Base-by-base conservation (phyloP, 2,113 vertebrate genomes). In the Peucedramus taeniatus region DNA sequence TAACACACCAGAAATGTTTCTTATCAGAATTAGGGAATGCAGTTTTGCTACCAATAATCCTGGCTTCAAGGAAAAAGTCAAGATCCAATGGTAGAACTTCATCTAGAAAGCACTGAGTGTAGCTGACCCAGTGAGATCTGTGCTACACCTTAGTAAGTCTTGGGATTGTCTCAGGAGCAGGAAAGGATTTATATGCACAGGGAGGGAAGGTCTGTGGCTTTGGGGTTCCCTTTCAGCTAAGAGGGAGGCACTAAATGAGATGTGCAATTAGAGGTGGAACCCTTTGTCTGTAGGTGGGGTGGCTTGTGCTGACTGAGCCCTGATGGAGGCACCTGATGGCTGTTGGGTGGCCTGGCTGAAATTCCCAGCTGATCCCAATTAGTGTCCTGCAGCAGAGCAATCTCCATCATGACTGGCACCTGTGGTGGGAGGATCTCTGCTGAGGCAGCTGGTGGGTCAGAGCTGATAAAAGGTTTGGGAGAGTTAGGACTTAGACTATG, bases 401-500 rank as follows among this genome's bases (percentile, higher is more conserved):
- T 54, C 51, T 30, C 60, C 87, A 59, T 59, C 20, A 40, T 5
- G 1, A 5, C 7, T 31, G 27, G 26, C 66, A 89, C 31, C 77
- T 68, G 53, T 26, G 83, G 8, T 15, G 51, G 54, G 31, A 79
- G 61, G 61, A 13, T 2, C 51, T 7, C 1, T 15, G 20, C 15
- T 12, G 39, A 47, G 60, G 53, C 30, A 51, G 28, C 10, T 13
- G 33, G 3, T 5, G 44, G 45, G 5, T 8, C 69, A 23, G 33
- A 63, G 49, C 44, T 60, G 15, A 59, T 37, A 6, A 3, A 35
- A 74, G 47, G 7, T 5, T 10, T 6, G 33, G 27, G 17, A 40
- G 15, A 6, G 7, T 3, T 2, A 13, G 8, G 9, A 11, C 8
- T 22, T 72, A 6, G 6, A 1, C 9, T n/a, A 1, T 3, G 14